Conservation (phyloP, 2,888 invertebrate genomes). For the Drosophila meridiana region DNA sequence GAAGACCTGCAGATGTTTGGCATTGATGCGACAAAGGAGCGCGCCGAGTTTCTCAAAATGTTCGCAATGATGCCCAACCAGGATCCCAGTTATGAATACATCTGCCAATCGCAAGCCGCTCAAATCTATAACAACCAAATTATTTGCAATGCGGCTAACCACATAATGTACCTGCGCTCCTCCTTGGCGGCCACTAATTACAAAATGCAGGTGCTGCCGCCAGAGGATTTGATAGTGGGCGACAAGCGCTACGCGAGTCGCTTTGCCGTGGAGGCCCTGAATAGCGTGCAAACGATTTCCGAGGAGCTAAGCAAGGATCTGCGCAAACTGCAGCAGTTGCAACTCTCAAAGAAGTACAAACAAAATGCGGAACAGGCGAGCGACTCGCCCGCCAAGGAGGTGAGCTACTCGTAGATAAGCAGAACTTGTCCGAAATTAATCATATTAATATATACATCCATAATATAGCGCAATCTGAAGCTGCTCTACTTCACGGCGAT, state of each 20-base stretch:
- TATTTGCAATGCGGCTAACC: conserved; percentile 70
- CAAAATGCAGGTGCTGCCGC: conserved; percentile 79
- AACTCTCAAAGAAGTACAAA: conserved; percentile 5
- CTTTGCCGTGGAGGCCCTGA: conserved; percentile 82
- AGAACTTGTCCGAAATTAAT: not conserved
- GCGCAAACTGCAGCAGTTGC: conserved; percentile 66
- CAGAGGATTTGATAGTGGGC: conserved; percentile 83
- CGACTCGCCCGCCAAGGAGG: conserved; percentile 30
- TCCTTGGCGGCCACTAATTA: conserved; percentile 82
- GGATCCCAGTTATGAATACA: conserved; percentile 74
- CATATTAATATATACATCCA: not conserved
- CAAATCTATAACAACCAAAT: conserved; percentile 77
- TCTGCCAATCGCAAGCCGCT: conserved; percentile 66
- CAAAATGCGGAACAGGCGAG: not conserved
- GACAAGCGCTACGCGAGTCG: conserved; percentile 84
- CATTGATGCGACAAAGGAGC: conserved; percentile 61
- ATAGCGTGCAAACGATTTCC: conserved; percentile 75
- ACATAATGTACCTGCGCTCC: conserved; percentile 79
- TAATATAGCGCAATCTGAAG: conserved; percentile 48
- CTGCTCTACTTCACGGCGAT: conserved; percentile 50
- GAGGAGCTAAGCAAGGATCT: conserved; percentile 78
- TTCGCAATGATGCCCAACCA: conserved; percentile 81
- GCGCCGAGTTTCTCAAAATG: conserved; percentile 69
- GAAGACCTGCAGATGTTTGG: conserved; percentile 80
- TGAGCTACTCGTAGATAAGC: not conserved